Base-by-base conservation (phyloP, 2,113 vertebrate genomes). In the Heterotis niloticus region DNA sequence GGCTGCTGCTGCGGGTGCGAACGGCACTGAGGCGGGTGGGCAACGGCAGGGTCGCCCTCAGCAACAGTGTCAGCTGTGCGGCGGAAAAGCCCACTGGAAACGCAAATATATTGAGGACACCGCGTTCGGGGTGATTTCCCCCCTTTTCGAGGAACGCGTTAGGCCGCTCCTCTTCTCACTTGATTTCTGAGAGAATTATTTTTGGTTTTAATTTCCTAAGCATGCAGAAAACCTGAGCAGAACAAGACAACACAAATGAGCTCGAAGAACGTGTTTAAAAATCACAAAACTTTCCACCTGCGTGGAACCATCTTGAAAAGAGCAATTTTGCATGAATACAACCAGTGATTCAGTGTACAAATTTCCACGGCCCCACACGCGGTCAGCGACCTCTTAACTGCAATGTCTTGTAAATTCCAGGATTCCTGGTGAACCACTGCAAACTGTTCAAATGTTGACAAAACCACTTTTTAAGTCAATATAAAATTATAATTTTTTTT, bases 1-100 rank as follows among this genome's bases (percentile, higher is more conserved):
- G 87, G 86, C 91, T 90, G 90, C 86, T 86, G 85, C 88, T 91
- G 86, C 88, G 85, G 85, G 87, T 87, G 86, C 77, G 84, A 71
- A 18, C 5, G 72, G 78, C 82, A 80, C 88, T 86, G 88, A 88
- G 84, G 82, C 81, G 14, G 82, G 85, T 87, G 86, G 91, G 89
- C 89, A 85, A 92, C 88, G 87, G 84, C 82, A 84, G 72, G 76
- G 87, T 54, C 23, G 12, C 20, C 34, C 34, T 44, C 34, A 7
- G 7, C 34, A 44, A 20, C 0, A 17, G 69, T 72, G 24, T 72
- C n/a, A 23, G 69, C 24, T 52, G 34, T 44, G 69, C 34, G 23
- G 20, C 23, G 69, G 20, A 72, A 24, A 51, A 72, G 29, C 54
- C 51, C 12, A 16, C 68, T 18, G 2, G 34, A 44, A 44, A 44